Base-by-base conservation (phyloP, 2,888 invertebrate species). In the Eupithecia insigniata region DNA sequence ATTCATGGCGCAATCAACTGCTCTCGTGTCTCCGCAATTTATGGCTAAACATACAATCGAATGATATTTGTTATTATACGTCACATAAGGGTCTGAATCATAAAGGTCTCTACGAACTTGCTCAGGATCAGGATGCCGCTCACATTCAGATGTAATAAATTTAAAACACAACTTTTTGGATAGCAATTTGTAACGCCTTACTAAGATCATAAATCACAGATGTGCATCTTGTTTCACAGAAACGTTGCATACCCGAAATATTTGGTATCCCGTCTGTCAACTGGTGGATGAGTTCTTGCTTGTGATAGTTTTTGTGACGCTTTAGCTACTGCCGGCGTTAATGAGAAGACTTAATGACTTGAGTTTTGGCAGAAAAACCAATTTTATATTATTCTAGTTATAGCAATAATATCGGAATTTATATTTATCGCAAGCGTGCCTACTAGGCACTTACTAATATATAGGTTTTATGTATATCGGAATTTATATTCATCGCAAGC, bases 201-300 rank as follows among this genome's bases (percentile, higher is more conserved):
- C 83, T 84, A 83, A 80, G 79, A 82, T 84, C 85, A 90, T 92
- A 92, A 93, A 92, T 92, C 91, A 92, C 83, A 85, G 76, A 75
- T 81, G 81, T 85, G 90, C 84, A 85, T 90, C 89, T 90, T 91
- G 90, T 92, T 92, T 91, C 91, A 87, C 83, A 87, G 88, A 89
- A 92, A 88, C 83, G 84, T 84, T 79, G 87, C 91, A 92, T 92
- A 89, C 92, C 88, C 87, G 92, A 92, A 91, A 93, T 94, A 90
- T 92, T 91, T 93, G 83, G 85, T 88, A 90, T 87, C 87, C 84
- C 87, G 89, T 91, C 91, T 93, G 92, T 92, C 93, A 92, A 88
- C 90, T 90, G 84, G 83, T 81, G 84, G 82, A 73, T 78, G 66
- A 76, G 84, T 92, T 92, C 92, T 92, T 91, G 87, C 84, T 61